Percentiles rank a stretch among this genome's conserved stretches.
phyloP scores from a whole-genome alignment of 2,888 invertebrate genomes.

The Anoncus sp. region DNA sequence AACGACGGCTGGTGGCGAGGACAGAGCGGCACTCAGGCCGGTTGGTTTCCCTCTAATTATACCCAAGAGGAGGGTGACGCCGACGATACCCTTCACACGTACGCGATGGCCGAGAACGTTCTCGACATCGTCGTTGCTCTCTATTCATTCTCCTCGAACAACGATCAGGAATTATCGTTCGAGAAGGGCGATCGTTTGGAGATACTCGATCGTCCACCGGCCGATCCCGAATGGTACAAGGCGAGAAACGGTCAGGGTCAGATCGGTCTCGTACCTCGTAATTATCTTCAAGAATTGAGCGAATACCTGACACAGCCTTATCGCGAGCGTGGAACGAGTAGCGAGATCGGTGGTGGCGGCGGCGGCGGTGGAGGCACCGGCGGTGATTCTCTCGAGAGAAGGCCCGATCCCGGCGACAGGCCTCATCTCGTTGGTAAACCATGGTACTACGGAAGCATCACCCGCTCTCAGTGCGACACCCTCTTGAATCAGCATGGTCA shows the following conservation, averaged over 20 bases:
- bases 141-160: constrained; percentile 96
- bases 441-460: constrained; percentile 99
- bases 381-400: constrained; percentile 84
- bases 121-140: constrained; percentile 98
- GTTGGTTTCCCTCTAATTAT: constrained; percentile 99
- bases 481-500: constrained; percentile 97
- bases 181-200: constrained; percentile 98
- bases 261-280: constrained; percentile 97
- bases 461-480: constrained; percentile 98
- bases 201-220: constrained; percentile 97
- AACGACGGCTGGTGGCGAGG: constrained; percentile 99
- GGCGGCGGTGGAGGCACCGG: constrained; percentile 48
- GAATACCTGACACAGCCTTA: constrained; percentile 95
- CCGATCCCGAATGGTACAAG: constrained; percentile 99
- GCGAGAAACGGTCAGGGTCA: constrained; percentile 97
- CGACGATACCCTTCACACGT: constrained; percentile 95
- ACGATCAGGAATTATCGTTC: constrained; percentile 98
- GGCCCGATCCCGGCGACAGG: constrained; percentile 85
- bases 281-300: constrained; percentile 96
- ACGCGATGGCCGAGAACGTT: constrained; percentile 98
- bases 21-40: constrained; percentile 88
- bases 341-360: not conserved
- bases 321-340: constrained; percentile 84
- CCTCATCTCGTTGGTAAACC: constrained; percentile 92
- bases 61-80: constrained; percentile 95